Evolutionary conservation across 1,140 invertebrate species (phyloP).

Genomic region (Drosophila punjabiensis): DNA sequence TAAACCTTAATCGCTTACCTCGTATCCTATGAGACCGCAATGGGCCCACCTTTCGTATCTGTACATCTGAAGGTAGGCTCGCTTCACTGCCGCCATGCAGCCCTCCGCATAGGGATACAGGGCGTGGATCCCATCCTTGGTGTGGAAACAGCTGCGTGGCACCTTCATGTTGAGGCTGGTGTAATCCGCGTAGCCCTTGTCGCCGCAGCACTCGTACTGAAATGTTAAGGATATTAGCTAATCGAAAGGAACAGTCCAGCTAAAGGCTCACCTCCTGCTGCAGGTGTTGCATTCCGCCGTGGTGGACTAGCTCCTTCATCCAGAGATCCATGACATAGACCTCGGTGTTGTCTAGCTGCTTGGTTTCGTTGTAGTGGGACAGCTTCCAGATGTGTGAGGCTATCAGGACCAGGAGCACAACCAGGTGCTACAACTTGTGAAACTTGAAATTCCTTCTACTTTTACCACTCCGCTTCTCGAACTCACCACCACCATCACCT

Average conservation of each 20-base stretch:
- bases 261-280: slow-evolving; percentile 53
- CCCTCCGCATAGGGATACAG: slow-evolving; percentile 71
- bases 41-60: slow-evolving; percentile 67
- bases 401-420: slow-evolving; percentile 59
- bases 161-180: slow-evolving; percentile 52
- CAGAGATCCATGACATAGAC: slow-evolving; percentile 65
- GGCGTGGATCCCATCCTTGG: slow-evolving; percentile 61
- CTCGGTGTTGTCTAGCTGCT: slow-evolving; percentile 57
- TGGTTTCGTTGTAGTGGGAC: slow-evolving; percentile 67
- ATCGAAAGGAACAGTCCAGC: background rate
- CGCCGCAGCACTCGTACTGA: slow-evolving; percentile 78
- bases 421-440: slow-evolving; percentile 52
- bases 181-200: slow-evolving; percentile 62
- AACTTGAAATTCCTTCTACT: background rate
- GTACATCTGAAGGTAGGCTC: slow-evolving; percentile 66
- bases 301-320: slow-evolving; percentile 66
- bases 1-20: slow-evolving; percentile 46
- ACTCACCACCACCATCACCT: slow-evolving; percentile 70
- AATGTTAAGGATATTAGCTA: background rate
- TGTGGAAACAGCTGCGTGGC: slow-evolving; percentile 71
- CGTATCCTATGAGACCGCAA: slow-evolving; percentile 68
- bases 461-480: background rate
- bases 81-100: slow-evolving; percentile 67
- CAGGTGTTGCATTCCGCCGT: slow-evolving; percentile 69
- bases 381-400: slow-evolving; percentile 67